Evolutionary conservation across 2,797 vertebrate species (phyloP), one percentile per base, ranked within the genome.

Genomic region (Esox masquinongy): DNA sequence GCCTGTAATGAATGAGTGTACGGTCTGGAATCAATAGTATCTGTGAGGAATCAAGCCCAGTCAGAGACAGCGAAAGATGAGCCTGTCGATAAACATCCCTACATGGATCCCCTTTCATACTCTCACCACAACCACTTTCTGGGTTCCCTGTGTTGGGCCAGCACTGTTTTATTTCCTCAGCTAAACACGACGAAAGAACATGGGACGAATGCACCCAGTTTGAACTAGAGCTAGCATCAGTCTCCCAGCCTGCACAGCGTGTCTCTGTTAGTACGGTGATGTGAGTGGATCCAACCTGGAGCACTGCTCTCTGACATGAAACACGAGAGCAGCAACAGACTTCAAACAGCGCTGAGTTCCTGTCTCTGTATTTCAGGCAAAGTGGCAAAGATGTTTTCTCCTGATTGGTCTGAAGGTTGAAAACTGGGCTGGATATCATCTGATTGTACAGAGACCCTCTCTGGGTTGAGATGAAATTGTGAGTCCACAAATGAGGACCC

Each of bases 1-100:
- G 82, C 83, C 75, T 87, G 87, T 92, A 93, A 93, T 91, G 90
- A 92, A 93, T 92, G 90, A 92, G 91, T 86, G 81, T 77, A 82
- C 85, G 49, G 24, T 80, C 78, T 68, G 49, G 49, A 87, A 92
- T 94, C 93, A 90, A 94, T 94, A 92, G 88, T 91, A 90, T 94
- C 82, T 89, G 89, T 90, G 90, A 93, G 85, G 88, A 91, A 92
- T 93, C 86, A 43, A 9, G 81, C 85, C 84, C 86, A 64, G 66
- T 72, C 67, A 84, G 78, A 34, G 80, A 89, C 86, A 88, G 82
- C 84, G 79, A 85, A 88, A 88, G 85, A 89, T 87, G 87, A 86
- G 85, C 84, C 82, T 74, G 22, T 86, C 80, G 47, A 83, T 85
- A 77, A 56, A 50, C 19, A 64, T 5, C 59, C 67, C 59, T 75